A percentile compares a stretch with the other conserved stretches of the same genome.
These are phyloP conservation scores for Aphodius sticticus DNA, from an alignment of 2,888 invertebrate species.

Conservation along the genomic window DNA sequence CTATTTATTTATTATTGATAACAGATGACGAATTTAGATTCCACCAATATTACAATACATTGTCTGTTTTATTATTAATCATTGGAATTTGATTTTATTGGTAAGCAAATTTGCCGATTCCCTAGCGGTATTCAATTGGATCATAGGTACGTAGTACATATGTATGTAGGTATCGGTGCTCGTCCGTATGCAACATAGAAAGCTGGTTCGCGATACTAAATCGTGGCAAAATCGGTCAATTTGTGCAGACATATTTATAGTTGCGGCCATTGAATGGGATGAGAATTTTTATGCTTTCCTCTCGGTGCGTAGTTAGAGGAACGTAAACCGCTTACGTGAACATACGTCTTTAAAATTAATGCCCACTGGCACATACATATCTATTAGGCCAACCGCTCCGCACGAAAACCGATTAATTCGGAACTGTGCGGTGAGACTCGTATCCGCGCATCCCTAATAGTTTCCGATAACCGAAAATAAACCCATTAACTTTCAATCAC, in stretches of 20 bases:
- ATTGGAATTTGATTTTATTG: no score
- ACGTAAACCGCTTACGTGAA: slow-evolving; percentile 24
- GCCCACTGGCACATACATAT: slow-evolving; percentile 16
- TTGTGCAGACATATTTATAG: slow-evolving; percentile 25
- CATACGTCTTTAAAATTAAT: slow-evolving; percentile 32
- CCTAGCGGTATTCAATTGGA: not conserved
- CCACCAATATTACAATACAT: no score
- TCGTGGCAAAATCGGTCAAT: slow-evolving; percentile 24
- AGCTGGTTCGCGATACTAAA: slow-evolving; percentile 20
- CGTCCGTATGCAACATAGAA: slow-evolving; percentile 14
- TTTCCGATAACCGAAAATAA: slow-evolving; percentile 36
- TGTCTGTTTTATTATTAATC: no score
- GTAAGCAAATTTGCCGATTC: not conserved
- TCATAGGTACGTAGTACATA: not conserved
- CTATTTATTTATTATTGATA: no score
- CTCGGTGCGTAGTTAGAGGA: slow-evolving; percentile 4
- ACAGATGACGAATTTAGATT: no score
- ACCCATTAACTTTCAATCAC: slow-evolving; percentile 35
- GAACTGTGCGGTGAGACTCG: not conserved
- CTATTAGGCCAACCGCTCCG: slow-evolving; percentile 19
- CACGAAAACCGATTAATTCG: slow-evolving; percentile 28
- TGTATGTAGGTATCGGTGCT: slow-evolving; percentile 7
- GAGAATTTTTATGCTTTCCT: slow-evolving; percentile 7
- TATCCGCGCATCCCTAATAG: slow-evolving; percentile 30
- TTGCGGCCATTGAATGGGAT: slow-evolving; percentile 15